These are phyloP conservation scores for Arion vulgaris DNA, from an alignment of 1,140 invertebrate genomes.

Conservation along the genomic window DNA sequence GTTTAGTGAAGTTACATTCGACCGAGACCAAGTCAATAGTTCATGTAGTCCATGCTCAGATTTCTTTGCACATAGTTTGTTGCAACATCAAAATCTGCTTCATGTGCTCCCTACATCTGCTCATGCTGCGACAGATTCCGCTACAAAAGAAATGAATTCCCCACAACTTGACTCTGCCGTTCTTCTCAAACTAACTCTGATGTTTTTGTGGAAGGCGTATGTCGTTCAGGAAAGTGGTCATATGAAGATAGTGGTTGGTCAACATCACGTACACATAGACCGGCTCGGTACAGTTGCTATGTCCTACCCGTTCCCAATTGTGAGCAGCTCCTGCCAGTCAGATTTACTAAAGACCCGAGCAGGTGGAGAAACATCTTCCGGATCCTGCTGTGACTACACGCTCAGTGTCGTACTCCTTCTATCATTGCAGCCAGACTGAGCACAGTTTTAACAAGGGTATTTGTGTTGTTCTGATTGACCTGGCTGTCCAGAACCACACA, in stretches of 20 bases:
- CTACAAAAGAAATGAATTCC: background rate
- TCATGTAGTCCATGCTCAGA: slow-evolving; percentile 64
- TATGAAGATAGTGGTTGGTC: slow-evolving; percentile 63
- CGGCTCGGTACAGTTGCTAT: slow-evolving; percentile 61
- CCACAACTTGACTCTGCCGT: slow-evolving; percentile 58
- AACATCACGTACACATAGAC: slow-evolving; percentile 69
- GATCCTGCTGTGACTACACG: slow-evolving; percentile 63
- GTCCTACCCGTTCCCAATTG: slow-evolving; percentile 61
- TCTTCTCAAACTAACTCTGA: slow-evolving; percentile 61
- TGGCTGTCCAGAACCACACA: slow-evolving; percentile 64
- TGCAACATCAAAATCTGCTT: background rate
- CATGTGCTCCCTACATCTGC: too few relatives aligned
- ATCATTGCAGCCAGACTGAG: slow-evolving; percentile 51
- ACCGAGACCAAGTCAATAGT: slow-evolving; percentile 53
- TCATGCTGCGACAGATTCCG: too few relatives aligned
- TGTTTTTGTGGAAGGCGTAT: slow-evolving; percentile 70
- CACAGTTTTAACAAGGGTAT: slow-evolving; percentile 62
- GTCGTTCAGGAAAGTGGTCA: slow-evolving; percentile 63
- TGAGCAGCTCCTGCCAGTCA: slow-evolving; percentile 59
- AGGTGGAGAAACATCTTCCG: slow-evolving; percentile 46
- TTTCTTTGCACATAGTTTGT: slow-evolving; percentile 63
- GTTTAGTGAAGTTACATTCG: slow-evolving; percentile 59
- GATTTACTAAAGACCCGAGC: slow-evolving; percentile 56
- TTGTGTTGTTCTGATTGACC: slow-evolving; percentile 61
- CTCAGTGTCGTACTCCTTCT: slow-evolving; percentile 60